These are phyloP conservation scores for Oikopleura dioica DNA, from an alignment of 23 tunicate genomes.

Conservation along the genomic window DNA sequence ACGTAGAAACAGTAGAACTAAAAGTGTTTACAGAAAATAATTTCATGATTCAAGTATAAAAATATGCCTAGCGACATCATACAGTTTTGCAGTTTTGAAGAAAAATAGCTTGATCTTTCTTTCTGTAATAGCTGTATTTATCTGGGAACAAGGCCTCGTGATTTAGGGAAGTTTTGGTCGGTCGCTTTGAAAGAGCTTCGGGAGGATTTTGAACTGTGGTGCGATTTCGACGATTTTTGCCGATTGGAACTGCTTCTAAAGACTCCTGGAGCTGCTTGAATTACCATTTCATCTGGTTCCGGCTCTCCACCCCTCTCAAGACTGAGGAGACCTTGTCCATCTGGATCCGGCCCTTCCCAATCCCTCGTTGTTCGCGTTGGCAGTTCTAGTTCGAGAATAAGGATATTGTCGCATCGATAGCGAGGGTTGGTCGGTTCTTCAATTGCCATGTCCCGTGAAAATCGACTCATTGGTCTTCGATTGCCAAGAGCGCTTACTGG, in stretches of 20 bases:
- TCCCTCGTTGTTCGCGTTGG: conserved; percentile 74
- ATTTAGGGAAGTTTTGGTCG: no score
- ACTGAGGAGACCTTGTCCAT: background rate
- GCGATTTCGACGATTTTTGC: background rate
- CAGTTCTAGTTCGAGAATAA: conserved; percentile 79
- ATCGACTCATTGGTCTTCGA: conserved; percentile 43
- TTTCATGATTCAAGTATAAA: no score
- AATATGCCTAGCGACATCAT: no score
- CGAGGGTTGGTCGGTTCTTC: conserved; percentile 49
- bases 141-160: no score
- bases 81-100: no score
- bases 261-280: background rate
- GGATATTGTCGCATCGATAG: conserved; percentile 42
- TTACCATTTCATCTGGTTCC: background rate
- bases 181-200: no score
- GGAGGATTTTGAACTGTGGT: no score
- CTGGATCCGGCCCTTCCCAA: conserved; percentile 39
- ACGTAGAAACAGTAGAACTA: no score
- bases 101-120: no score
- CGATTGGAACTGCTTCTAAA: background rate
- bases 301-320: background rate
- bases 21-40: no score
- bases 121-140: no score
- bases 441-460: conserved; percentile 56
- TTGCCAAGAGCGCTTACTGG: conserved; percentile 64